Evolutionary conservation across 2,888 invertebrate genomes (phyloP).

Genomic region (Choreutis nemorana): DNA sequence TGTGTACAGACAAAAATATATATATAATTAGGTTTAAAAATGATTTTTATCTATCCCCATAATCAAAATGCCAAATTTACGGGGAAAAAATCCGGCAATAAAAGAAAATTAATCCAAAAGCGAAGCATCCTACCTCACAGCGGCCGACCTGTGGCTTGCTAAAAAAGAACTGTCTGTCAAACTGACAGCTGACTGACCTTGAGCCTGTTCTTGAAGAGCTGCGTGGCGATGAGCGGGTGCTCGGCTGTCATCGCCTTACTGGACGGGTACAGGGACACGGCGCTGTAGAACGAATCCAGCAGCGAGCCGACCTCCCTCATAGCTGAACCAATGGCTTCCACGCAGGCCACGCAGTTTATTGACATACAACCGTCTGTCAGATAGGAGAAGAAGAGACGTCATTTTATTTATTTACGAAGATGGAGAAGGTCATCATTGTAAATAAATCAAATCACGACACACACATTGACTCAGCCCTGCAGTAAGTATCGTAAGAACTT

Average conservation of each 20-base stretch:
- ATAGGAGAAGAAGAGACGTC: not conserved
- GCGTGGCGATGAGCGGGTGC: constrained; percentile 67
- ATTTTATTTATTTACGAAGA: too few relatives aligned
- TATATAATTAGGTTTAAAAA: too few relatives aligned
- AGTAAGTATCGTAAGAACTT: too few relatives aligned
- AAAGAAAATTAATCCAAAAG: too few relatives aligned
- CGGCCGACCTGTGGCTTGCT: too few relatives aligned
- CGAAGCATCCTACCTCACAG: not conserved
- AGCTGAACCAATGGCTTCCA: constrained; percentile 76
- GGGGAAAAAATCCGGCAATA: too few relatives aligned
- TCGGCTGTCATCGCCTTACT: constrained; percentile 78
- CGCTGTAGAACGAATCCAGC: constrained; percentile 76
- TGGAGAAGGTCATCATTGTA: too few relatives aligned
- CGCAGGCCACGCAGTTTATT: constrained; percentile 75
- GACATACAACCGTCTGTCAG: constrained; percentile 72
- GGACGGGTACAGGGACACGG: constrained; percentile 85
- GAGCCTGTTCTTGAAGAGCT: constrained; percentile 71
- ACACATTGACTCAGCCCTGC: too few relatives aligned
- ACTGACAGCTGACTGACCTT: constrained; percentile 43
- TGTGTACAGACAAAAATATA: too few relatives aligned
- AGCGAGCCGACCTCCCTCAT: constrained; percentile 77
- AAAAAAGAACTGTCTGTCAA: not conserved
- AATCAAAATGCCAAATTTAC: too few relatives aligned
- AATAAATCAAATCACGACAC: too few relatives aligned
- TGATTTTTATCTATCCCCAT: too few relatives aligned